Conservation (phyloP, 2,113 vertebrate species). For the Thamnophis sirtalis region DNA sequence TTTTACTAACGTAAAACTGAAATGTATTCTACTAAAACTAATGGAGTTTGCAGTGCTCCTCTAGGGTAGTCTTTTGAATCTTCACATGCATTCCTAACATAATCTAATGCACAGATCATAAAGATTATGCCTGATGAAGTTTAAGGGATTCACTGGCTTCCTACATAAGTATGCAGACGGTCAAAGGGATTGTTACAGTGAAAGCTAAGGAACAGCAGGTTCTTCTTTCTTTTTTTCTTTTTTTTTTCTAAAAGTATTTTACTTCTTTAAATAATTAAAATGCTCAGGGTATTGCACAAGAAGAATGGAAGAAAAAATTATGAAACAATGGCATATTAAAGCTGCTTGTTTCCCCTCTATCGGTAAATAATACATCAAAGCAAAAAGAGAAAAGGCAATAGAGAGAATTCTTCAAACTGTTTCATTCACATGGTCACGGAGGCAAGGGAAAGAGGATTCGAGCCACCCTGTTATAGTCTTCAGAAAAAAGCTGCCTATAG, state of each 20-base stretch:
- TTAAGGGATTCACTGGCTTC: neutral
- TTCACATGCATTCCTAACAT: neutral
- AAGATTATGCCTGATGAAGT: neutral
- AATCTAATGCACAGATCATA: neutral
- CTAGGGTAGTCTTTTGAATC: neutral
- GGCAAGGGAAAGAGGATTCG: neutral
- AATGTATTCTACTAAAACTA: neutral
- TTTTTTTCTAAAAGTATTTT: neutral
- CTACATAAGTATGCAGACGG: neutral
- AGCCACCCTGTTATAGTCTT: constrained; percentile 10
- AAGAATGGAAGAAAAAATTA: neutral
- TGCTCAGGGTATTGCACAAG: neutral
- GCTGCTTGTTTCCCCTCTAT: neutral
- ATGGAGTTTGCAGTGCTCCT: neutral
- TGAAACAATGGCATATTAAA: rapidly evolving
- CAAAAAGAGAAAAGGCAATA: neutral
- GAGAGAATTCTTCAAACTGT: constrained; percentile 1
- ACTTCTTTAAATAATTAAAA: neutral
- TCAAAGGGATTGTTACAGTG: neutral
- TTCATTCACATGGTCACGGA: constrained; percentile 12
- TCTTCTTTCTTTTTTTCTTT: neutral
- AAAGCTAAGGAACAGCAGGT: neutral
- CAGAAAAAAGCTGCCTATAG: neutral
- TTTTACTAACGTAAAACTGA: neutral
- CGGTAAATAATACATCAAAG: constrained; percentile 23